Evolutionary conservation across 2,888 invertebrate species (phyloP), one percentile per base, ranked within the genome.

Genomic region (Thera britannica): DNA sequence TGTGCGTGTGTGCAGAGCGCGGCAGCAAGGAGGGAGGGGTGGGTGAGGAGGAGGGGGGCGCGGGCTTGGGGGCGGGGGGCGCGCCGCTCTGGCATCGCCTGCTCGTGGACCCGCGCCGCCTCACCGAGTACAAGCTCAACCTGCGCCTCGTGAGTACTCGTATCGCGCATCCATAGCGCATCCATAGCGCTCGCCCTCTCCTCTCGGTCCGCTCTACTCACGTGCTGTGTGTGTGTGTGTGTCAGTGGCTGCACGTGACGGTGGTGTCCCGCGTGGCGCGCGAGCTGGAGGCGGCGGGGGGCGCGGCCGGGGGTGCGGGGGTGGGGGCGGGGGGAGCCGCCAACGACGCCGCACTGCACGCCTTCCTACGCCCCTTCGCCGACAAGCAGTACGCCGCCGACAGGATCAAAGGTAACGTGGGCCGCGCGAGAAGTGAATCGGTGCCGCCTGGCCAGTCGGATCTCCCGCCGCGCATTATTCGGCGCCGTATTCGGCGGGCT

Each of bases 371-470:
- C 82, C 94, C 97, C 61, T 96, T 96, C 58, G 94, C 96, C 23
- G 97, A 98, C 91, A 98, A 98, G 87, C 97, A 97, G 82, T 98
- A 98, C 92, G 91, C 98, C 12, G 96, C 97, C 58, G 96, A 95
- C 72, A 94, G 98, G 76, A 96, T 98, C 48, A 94, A 95, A 81
- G 95, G 95, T 94, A 65, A 56, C 41, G 41, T 5, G 41, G 5
- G 3, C 3, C 38, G 38, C 38, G 3, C 38, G 38, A 23, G 23
- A 23, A 23, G 23, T 23, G 23, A 23, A 23, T 23, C 23, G 23
- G 23, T 23, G 23, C 23, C 23, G 23, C 23, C 23, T 23, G 23
- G 23, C 23, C 23, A 23, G 23, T 23, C 23, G 23, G 23, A 23
- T 23, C 23, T 23, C 23, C 23, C 23, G 23, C 51, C 38, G 38